Evolutionary conservation across 2,797 vertebrate species (phyloP).

Genomic region (Bradypus variegatus): DNA sequence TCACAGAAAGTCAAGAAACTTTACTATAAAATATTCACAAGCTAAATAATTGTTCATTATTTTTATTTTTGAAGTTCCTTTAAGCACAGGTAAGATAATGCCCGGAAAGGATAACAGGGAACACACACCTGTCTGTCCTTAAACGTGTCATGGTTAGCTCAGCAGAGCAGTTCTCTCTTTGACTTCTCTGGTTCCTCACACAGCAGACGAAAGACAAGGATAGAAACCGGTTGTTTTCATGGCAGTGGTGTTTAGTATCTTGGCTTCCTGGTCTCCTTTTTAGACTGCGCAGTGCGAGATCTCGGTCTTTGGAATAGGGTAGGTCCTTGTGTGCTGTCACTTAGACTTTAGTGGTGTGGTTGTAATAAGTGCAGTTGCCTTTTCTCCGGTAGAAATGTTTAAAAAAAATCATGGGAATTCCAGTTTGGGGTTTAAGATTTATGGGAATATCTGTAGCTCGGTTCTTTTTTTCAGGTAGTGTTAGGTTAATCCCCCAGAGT

Average conservation of each 20-base stretch:
- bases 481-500: background rate
- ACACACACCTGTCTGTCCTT: slow-evolving; percentile 37
- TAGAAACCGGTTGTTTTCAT: slow-evolving; percentile 49
- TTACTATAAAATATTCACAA: slow-evolving; percentile 68
- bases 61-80: slow-evolving; percentile 67
- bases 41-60: slow-evolving; percentile 59
- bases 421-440: no score
- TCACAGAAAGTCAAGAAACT: slow-evolving; percentile 69
- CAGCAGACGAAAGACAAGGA: slow-evolving; percentile 52
- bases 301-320: background rate
- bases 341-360: no score
- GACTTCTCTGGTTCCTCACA: slow-evolving; percentile 61
- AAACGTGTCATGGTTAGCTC: slow-evolving; percentile 56
- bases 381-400: no score
- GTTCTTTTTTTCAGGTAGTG: no score
- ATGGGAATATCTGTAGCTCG: no score
- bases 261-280: slow-evolving; percentile 55
- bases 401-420: no score
- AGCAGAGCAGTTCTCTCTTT: slow-evolving; percentile 60
- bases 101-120: slow-evolving; percentile 36
- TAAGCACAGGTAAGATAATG: slow-evolving; percentile 53
- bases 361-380: no score
- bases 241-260: slow-evolving; percentile 52
- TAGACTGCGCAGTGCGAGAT: slow-evolving; percentile 58
- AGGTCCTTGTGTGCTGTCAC: no score